These are phyloP conservation scores for Genyomyrus donnyi DNA, from an alignment of 2,113 vertebrate species.

Conservation along the genomic window DNA sequence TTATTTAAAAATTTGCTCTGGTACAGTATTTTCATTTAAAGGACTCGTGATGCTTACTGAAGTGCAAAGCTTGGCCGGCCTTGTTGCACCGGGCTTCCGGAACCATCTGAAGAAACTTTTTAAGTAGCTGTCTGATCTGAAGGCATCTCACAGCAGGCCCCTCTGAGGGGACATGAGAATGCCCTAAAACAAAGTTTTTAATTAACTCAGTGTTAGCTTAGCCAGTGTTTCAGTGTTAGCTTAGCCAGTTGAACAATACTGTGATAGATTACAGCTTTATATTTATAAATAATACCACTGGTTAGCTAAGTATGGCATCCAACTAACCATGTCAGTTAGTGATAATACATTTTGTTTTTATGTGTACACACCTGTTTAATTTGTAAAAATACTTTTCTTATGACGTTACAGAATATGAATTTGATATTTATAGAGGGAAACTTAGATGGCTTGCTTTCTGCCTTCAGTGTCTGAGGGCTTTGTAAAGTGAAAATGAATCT, in stretches of 20 bases:
- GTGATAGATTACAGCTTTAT: not conserved
- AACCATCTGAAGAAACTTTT: not conserved
- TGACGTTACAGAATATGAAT: not conserved
- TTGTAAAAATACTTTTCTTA: not conserved
- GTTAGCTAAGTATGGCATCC: not conserved
- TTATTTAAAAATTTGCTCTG: not conserved
- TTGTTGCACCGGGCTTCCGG: not conserved
- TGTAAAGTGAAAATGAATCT: not conserved
- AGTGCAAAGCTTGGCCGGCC: not conserved
- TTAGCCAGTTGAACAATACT: not conserved
- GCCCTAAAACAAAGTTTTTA: not conserved
- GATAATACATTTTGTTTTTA: not conserved
- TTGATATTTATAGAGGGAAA: not conserved
- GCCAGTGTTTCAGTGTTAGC: not conserved
- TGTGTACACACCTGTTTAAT: not conserved
- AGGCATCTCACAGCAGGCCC: not conserved
- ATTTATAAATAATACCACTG: not conserved
- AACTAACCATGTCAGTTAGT: not conserved
- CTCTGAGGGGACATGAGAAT: not conserved
- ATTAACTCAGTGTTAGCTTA: not conserved
- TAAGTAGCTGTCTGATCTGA: not conserved
- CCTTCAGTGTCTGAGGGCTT: not conserved
- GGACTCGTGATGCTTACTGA: not conserved
- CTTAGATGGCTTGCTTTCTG: not conserved
- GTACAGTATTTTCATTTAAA: not conserved